Evolutionary conservation across 2,113 vertebrate genomes (phyloP).

Genomic region (Bujurquina vittata): DNA sequence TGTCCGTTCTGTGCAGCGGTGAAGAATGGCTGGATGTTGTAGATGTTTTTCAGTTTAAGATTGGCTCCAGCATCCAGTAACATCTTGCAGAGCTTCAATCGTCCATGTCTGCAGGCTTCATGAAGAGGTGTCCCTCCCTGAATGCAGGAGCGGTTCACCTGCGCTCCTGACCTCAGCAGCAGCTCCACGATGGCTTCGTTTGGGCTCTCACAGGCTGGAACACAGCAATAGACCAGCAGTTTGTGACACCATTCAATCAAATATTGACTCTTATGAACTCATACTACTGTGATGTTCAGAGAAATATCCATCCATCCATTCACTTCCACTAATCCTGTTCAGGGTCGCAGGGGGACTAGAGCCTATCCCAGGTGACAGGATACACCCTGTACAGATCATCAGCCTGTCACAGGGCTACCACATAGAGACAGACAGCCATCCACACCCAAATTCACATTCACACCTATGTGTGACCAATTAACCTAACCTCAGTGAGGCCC

Average conservation of each 20-base stretch:
- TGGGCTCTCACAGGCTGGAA: constrained; percentile 83
- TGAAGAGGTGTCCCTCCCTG: constrained; percentile 87
- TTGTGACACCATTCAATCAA: not conserved
- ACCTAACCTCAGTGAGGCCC: no score
- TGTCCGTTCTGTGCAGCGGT: constrained; percentile 87
- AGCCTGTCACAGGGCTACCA: no score
- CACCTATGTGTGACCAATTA: no score
- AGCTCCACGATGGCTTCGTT: constrained; percentile 79
- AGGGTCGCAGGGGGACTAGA: no score
- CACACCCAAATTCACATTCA: no score
- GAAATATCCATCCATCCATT: no score
- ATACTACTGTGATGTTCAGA: not conserved
- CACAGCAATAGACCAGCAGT: not conserved
- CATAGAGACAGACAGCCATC: no score
- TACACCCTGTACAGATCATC: no score
- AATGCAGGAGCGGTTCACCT: constrained; percentile 84
- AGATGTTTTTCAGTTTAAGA: constrained; percentile 82
- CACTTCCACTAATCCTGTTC: no score
- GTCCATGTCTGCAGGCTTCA: constrained; percentile 84
- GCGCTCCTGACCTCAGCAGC: constrained; percentile 81
- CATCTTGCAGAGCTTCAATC: constrained; percentile 82
- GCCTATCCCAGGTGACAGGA: no score
- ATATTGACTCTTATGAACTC: not conserved
- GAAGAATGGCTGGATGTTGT: constrained; percentile 87
- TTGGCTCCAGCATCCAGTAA: constrained; percentile 84